Conservation (phyloP, 53 echinoderm and acorn worm species). For the Mesocentrotus franciscanus region DNA sequence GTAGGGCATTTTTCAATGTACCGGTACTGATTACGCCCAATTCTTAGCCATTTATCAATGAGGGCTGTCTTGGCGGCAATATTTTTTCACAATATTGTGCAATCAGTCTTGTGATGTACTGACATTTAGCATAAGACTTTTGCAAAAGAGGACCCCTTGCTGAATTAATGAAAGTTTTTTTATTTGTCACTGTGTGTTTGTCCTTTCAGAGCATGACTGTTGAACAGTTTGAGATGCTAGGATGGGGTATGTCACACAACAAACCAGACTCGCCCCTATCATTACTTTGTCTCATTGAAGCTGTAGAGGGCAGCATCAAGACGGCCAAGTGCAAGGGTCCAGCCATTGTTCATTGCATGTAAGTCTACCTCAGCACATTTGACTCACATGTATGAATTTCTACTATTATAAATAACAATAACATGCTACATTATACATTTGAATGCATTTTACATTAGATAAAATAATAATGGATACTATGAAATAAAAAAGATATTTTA, state of each 20-base stretch:
- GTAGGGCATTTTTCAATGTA: too few species aligned
- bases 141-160: background rate
- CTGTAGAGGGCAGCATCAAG: constrained; percentile 17
- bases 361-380: background rate
- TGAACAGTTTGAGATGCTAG: constrained; percentile 48
- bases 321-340: constrained; percentile 44
- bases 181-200: background rate
- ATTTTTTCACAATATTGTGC: too few species aligned
- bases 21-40: too few species aligned
- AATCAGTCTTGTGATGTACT: too few species aligned
- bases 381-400: too few species aligned
- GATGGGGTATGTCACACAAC: constrained; percentile 50
- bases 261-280: constrained; percentile 49
- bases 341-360: constrained; percentile 63
- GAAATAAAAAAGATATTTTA: too few species aligned
- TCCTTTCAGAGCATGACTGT: constrained; percentile 3
- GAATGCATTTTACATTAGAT: too few species aligned
- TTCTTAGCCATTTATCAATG: too few species aligned
- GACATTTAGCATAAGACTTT: background rate
- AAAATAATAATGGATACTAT: too few species aligned
- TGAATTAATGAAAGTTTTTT: background rate
- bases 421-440: too few species aligned
- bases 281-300: background rate
- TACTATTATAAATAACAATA: too few species aligned
- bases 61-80: too few species aligned